A percentile compares a stretch with the other conserved stretches of the same genome.
Conservation (phyloP, 2,113 vertebrate species). For the Lucifuga dentata region DNA sequence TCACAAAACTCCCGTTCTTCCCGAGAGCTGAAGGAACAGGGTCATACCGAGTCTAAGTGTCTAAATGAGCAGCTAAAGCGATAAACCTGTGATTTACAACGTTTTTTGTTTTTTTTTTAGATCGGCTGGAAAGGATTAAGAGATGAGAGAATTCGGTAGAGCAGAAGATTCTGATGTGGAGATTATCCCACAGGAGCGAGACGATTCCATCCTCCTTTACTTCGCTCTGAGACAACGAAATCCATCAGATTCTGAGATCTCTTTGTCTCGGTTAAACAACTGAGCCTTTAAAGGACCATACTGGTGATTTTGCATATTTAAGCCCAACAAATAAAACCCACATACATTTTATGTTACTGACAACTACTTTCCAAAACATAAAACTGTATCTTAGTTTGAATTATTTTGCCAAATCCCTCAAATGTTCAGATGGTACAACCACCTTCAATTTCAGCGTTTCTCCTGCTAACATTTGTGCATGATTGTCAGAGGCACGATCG, state of each 20-base stretch:
- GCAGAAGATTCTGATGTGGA: conserved; percentile 47
- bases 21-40: conserved; percentile 12
- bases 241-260: conserved; percentile 28
- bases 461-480: no score
- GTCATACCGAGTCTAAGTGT: conserved; percentile 23
- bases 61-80: conserved; percentile 27
- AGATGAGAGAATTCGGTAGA: conserved; percentile 36
- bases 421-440: no score
- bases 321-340: no score
- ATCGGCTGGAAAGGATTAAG: conserved; percentile 21
- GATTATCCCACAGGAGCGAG: conserved; percentile 59
- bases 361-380: no score
- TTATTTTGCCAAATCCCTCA: no score
- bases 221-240: conserved; percentile 26
- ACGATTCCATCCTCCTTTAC: conserved; percentile 54
- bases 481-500: no score
- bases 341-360: no score
- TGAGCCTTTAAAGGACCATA: no score
- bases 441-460: no score
- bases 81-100: conserved; percentile 17
- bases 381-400: no score
- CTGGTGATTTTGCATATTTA: no score
- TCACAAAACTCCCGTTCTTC: conserved; percentile 12
- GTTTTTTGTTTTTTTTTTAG: background rate
- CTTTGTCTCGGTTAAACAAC: conserved; percentile 48